Evolutionary conservation across 1,140 invertebrate genomes (phyloP), one percentile per base, ranked within the genome.

Genomic region (Drosophila pandora): DNA sequence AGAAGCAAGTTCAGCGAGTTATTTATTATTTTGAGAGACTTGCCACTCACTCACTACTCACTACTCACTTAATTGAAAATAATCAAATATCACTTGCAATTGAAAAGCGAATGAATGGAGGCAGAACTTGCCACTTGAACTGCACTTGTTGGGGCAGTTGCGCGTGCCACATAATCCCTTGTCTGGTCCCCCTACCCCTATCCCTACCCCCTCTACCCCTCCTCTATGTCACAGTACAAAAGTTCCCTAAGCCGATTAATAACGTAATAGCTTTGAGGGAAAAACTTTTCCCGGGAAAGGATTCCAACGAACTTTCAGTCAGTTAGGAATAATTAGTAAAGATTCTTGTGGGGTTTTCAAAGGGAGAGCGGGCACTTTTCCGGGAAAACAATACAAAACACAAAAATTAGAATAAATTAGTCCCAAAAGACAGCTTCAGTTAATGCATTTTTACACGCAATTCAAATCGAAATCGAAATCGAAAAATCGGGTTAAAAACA

Each of bases 391-490:
- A 17, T 1, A 17, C 17, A 17, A 17, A 17, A 17, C 17, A 17
- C 17, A 17, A 17, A 17, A 17, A 17, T 17, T 17, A 17, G 17
- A 17, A 17, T 17, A 17, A 17, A 17, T 17, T 17, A 17, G 17
- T 17, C 17, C 17, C 37, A 13, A 60, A 60, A 60, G 39, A 21
- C 37, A 60, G 47, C 43, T 10, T 7, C 43, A n/a, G 48, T 43
- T 62, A 74, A 76, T 61, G 56, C 56, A 60, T 76, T 74, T 68
- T 45, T 55, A 68, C 62, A 67, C 61, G 69, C 69, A 78, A 76
- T n/a, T n/a, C n/a, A n/a, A n/a, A n/a, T 61, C 77, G 76, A 73
- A 79, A 78, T 79, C 62, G 76, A 73, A 78, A 78, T 58, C 74
- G 3, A 28, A 78, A 77, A 79, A 79, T 79, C 62, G 62, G 58